phyloP scores from a whole-genome alignment of 1,140 invertebrate genomes.

The Protaetia brevitarsis region DNA sequence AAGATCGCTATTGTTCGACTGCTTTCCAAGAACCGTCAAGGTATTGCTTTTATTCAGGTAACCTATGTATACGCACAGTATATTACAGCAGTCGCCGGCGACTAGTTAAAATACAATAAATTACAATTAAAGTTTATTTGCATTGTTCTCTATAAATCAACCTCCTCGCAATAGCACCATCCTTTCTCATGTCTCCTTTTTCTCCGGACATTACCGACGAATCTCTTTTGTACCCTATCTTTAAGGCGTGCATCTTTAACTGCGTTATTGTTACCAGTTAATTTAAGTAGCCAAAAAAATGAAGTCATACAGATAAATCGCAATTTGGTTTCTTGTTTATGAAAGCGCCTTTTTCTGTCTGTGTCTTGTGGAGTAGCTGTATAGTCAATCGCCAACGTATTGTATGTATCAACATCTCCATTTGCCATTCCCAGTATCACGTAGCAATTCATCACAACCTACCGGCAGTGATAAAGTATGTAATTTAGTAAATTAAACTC shows the following conservation, averaged over 20 bases:
- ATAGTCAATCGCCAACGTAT: neutral
- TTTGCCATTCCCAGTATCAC: neutral
- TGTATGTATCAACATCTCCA: neutral
- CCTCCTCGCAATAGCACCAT: neutral
- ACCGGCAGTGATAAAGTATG: neutral
- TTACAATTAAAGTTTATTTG: slow-evolving; percentile 22
- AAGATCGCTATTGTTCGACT: slow-evolving; percentile 13
- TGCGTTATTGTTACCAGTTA: neutral
- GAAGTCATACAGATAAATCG: neutral
- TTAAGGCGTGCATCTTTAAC: neutral
- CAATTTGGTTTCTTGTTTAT: neutral
- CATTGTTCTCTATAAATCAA: slow-evolving; percentile 18
- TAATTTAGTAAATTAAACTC: neutral
- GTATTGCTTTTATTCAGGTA: neutral
- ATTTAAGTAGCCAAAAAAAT: neutral
- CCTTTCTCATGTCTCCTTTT: neutral
- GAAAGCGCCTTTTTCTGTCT: neutral
- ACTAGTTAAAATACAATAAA: slow-evolving; percentile 21
- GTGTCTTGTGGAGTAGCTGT: neutral
- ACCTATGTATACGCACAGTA: neutral
- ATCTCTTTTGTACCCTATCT: neutral
- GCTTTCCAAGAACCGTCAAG: slow-evolving; percentile 4
- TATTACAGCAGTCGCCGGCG: neutral
- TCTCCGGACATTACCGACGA: neutral
- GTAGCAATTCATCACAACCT: neutral